These are phyloP conservation scores for Drosophila insularis DNA, from an alignment of 1,140 invertebrate genomes.

Conservation along the genomic window DNA sequence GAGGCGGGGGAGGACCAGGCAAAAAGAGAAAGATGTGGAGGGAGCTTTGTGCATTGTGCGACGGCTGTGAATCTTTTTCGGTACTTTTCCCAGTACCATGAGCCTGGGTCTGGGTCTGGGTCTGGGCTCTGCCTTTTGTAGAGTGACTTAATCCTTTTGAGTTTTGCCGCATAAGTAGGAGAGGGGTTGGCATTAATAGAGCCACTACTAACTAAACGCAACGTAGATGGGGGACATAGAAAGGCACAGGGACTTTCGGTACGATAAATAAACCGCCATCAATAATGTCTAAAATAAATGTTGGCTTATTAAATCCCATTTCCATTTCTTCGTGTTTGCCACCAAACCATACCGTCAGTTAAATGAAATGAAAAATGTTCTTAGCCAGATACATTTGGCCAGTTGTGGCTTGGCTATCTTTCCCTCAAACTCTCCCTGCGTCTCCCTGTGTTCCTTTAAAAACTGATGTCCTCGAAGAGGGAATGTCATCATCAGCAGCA, in stretches of 20 bases:
- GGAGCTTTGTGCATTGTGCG: conserved; percentile 70
- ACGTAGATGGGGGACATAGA: neutral
- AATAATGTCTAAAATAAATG: conserved; percentile 80
- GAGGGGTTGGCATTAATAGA: conserved; percentile 54
- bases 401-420: conserved; percentile 31
- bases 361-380: conserved; percentile 74
- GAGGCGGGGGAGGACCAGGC: neutral
- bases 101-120: neutral
- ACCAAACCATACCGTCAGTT: conserved; percentile 59
- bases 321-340: conserved; percentile 44
- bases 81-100: neutral
- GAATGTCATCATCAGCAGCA: conserved; percentile 63
- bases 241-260: neutral
- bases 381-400: conserved; percentile 44
- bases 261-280: conserved; percentile 71
- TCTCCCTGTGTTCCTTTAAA: neutral
- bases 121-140: conserved; percentile 39
- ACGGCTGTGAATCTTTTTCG: conserved; percentile 70
- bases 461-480: conserved; percentile 41
- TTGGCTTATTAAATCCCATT: conserved; percentile 81
- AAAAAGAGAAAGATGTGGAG: conserved; percentile 23
- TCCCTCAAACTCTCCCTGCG: neutral
- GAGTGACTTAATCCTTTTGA: conserved; percentile 77
- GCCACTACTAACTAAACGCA: conserved; percentile 31
- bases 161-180: conserved; percentile 75